phyloP scores from a whole-genome alignment of 2,888 invertebrate species.

The Acleris holmiana region DNA sequence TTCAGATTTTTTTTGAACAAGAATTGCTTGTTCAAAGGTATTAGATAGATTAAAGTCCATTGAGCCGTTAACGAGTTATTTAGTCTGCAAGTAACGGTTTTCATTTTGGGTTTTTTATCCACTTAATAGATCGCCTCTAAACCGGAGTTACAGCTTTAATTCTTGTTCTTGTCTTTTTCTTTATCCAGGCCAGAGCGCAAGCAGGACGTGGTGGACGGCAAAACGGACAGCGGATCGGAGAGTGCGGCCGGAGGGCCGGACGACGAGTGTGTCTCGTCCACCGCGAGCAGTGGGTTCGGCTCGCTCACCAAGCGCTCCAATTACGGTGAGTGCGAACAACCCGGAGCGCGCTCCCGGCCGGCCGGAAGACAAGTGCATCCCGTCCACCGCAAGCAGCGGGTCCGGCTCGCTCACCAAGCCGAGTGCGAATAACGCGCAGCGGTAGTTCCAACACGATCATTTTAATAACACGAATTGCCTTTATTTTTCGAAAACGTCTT shows the following conservation, averaged over 20 bases:
- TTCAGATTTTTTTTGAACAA: too few species aligned
- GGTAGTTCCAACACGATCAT: too few species aligned
- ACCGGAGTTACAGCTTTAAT: too few species aligned
- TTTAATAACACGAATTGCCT: too few species aligned
- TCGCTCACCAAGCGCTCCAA: slow-evolving; percentile 92
- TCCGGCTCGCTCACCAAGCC: slow-evolving; percentile 93
- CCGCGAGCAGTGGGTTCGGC: slow-evolving; percentile 93
- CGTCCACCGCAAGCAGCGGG: slow-evolving; percentile 92
- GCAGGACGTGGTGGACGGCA: slow-evolving; percentile 67
- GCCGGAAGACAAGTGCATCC: slow-evolving; percentile 86
- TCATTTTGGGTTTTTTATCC: too few species aligned
- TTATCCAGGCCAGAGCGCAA: slow-evolving; percentile 71
- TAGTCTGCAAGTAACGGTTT: too few species aligned
- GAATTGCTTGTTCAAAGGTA: too few species aligned
- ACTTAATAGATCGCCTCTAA: too few species aligned
- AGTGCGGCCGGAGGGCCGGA: slow-evolving; percentile 74
- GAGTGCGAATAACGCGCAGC: slow-evolving; percentile 22
- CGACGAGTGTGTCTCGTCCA: slow-evolving; percentile 88
- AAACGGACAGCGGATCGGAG: slow-evolving; percentile 69
- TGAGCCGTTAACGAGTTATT: too few species aligned
- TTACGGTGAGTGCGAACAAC: slow-evolving; percentile 60
- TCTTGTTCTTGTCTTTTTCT: too few species aligned
- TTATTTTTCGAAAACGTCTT: too few species aligned
- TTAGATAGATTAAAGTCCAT: too few species aligned
- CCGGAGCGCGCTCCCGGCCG: slow-evolving; percentile 61